Base-by-base conservation (phyloP, 1,140 invertebrate species). In the Lucilia sericata region DNA sequence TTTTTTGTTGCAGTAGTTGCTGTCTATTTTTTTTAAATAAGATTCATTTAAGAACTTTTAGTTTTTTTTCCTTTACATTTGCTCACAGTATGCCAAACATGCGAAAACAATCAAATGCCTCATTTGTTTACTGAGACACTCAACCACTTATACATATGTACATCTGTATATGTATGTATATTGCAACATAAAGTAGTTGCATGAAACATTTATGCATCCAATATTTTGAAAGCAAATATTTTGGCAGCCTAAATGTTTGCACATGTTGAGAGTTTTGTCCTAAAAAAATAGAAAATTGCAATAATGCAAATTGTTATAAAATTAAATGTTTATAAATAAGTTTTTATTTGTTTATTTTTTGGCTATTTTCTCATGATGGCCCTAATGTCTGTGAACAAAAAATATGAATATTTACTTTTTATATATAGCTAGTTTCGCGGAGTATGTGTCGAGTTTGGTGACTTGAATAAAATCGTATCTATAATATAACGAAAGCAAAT, bases 91-190 rank as follows among this genome's bases (percentile, higher is more conserved):
- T 70, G 65, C 21, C 65, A 70, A 80, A 49, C 76, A 80, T 80
- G 47, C 42, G 76, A 80, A 80, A 51, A 80, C 76, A 80, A 80
- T 80, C 76, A 80, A 80, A 49, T 30, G 76, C 42, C 76, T 80
- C 76, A 80, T 80, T 80, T 80, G 75, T 78, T 17, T 17, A 60
- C 55, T 17, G n/a, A 51, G 21, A 80, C 42, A 80, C 34, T 14
- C 21, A 34, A 9, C 12, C 13, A 14, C 12, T 14, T 10, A 60
- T 1, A 60, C 5, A n/a, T n/a, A n/a, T n/a, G n/a, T n/a, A n/a
- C n/a, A n/a, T n/a, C n/a, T n/a, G n/a, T 14, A 12, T 55, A 14
- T 3, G 5, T 55, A 17, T 55, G 12, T 12, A 12, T 14, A 55
- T 12, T 60, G 55, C 55, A 60, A n/a, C n/a, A 60, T 60, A n/a